Conservation (phyloP, 2,888 invertebrate species). For the Cabera pusaria region DNA sequence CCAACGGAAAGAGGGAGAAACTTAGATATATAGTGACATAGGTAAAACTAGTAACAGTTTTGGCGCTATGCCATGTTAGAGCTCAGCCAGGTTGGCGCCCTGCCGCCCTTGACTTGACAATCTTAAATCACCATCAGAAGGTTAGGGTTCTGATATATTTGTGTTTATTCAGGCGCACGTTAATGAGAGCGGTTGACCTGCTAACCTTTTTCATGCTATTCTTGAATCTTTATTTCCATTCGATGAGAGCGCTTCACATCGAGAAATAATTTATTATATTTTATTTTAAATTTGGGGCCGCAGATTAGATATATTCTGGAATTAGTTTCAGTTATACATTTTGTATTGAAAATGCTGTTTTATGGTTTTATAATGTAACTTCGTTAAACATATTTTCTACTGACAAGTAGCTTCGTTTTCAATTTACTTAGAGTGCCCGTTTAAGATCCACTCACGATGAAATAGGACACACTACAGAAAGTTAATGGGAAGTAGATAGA, state of each 20-base stretch:
- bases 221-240: conserved; percentile 13
- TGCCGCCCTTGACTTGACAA: conserved; percentile 27
- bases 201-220: conserved; percentile 19
- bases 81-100: conserved; percentile 30
- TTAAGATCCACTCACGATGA: conserved; percentile 2
- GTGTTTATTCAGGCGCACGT: conserved; percentile 9
- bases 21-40: conserved; percentile 17
- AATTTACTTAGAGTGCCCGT: too few relatives aligned
- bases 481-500: conserved; percentile 16
- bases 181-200: conserved; percentile 17
- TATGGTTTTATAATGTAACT: too few relatives aligned
- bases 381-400: too few relatives aligned
- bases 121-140: conserved; percentile 20
- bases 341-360: too few relatives aligned
- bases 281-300: too few relatives aligned
- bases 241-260: too few relatives aligned
- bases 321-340: too few relatives aligned
- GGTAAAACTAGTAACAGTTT: conserved; percentile 18
- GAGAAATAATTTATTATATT: too few relatives aligned
- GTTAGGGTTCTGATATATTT: conserved; percentile 16
- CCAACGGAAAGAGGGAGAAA: conserved; percentile 8
- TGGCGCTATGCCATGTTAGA: conserved; percentile 28
- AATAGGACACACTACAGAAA: conserved; percentile 13
- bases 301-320: too few relatives aligned
- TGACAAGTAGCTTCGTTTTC: too few relatives aligned